Conservation (phyloP, 2,888 invertebrate genomes). For the Venustoraphidia nigricollis region DNA sequence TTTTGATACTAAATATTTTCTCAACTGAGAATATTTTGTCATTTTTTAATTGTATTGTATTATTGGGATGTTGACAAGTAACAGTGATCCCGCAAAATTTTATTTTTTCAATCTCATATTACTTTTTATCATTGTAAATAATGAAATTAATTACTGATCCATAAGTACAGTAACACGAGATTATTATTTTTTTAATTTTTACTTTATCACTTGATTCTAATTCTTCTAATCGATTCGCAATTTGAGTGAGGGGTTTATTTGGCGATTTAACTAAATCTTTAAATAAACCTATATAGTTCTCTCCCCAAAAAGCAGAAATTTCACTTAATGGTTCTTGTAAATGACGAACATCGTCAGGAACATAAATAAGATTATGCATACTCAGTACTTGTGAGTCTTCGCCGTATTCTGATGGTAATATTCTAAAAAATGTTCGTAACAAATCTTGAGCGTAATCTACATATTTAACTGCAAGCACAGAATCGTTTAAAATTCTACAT, state of each 20-base stretch:
- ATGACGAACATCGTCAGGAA: constrained; percentile 10
- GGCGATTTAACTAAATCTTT: constrained; percentile 9
- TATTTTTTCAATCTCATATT: too few relatives aligned
- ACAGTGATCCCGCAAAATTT: too few relatives aligned
- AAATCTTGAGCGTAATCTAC: constrained; percentile 8
- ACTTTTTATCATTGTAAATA: too few relatives aligned
- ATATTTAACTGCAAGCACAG: constrained; percentile 3
- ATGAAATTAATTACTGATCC: too few relatives aligned
- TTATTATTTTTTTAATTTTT: constrained; percentile 4
- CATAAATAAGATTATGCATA: constrained; percentile 11
- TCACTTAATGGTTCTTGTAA: constrained; percentile 8
- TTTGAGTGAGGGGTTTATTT: constrained; percentile 9
- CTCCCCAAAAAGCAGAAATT: constrained; percentile 11
- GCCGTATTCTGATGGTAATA: constrained; percentile 11
- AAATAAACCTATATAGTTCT: constrained; percentile 11
- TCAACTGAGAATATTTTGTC: too few relatives aligned
- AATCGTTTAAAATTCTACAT: constrained; percentile 4
- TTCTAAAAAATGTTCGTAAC: constrained; percentile 8
- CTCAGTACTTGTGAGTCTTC: constrained; percentile 10
- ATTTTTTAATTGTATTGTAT: too few relatives aligned
- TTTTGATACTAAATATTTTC: too few relatives aligned
- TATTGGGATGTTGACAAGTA: too few relatives aligned
- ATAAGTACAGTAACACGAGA: too few relatives aligned
- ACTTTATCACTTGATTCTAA: constrained; percentile 5
- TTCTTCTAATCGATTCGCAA: constrained; percentile 8